Percentiles rank a stretch among this genome's conserved stretches.
Evolutionary conservation across 2,797 vertebrate genomes (phyloP).

Genomic region (Hypotaenidia okinawae): DNA sequence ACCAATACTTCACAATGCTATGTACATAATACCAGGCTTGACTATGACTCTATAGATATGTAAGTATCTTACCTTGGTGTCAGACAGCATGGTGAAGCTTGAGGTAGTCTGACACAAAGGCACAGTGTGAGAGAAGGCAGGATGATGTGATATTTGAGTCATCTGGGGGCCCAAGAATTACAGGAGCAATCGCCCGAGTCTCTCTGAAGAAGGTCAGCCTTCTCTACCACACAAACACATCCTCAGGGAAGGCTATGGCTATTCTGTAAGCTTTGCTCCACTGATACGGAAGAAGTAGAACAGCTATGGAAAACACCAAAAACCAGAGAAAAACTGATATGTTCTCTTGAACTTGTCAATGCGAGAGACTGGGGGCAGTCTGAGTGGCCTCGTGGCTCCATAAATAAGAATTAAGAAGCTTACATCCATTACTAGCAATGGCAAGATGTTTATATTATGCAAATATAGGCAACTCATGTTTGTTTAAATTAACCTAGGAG

Average conservation of each 20-base stretch:
- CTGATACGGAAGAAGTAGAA: neutral
- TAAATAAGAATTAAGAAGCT: neutral
- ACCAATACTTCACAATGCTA: neutral
- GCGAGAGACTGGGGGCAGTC: neutral
- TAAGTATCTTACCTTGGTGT: neutral
- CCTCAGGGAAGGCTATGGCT: neutral
- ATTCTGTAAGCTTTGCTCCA: neutral
- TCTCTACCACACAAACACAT: neutral
- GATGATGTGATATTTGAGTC: neutral
- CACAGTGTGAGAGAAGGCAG: neutral
- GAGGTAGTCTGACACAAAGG: accelerated
- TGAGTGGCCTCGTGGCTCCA: neutral
- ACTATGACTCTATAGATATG: neutral
- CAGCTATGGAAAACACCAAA: neutral
- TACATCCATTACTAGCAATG: neutral
- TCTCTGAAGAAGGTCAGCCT: neutral
- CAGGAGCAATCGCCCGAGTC: neutral
- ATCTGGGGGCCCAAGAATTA: neutral
- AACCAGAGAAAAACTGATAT: neutral
- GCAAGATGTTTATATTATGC: neutral
- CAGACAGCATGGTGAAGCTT: neutral
- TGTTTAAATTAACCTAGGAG: neutral
- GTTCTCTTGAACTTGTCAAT: neutral
- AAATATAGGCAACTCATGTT: accelerated
- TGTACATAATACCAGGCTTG: neutral